Evolutionary conservation across 2,113 vertebrate genomes (phyloP).

Genomic region (Holacanthus passer): DNA sequence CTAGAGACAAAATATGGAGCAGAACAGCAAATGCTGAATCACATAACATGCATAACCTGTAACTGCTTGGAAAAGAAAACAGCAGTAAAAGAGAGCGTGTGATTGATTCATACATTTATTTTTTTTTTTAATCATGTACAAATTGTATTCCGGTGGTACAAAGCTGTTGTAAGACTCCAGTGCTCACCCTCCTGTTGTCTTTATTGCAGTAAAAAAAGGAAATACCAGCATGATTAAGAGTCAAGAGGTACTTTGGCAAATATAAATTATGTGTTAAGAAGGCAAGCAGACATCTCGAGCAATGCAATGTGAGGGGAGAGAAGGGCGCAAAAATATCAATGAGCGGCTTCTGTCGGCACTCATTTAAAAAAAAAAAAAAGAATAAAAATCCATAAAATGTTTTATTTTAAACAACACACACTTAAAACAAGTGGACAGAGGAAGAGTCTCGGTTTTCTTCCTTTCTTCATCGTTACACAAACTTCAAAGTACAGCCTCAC

Average conservation of each 20-base stretch:
- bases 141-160: constrained; percentile 82
- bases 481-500: constrained; percentile 59
- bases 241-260: constrained; percentile 84
- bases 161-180: constrained; percentile 82
- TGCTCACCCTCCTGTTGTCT: constrained; percentile 77
- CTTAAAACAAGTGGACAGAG: constrained; percentile 89
- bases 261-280: constrained; percentile 82
- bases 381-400: constrained; percentile 98
- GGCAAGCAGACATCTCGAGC: constrained; percentile 77
- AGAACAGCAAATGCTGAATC: background rate
- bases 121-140: constrained; percentile 81
- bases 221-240: constrained; percentile 80
- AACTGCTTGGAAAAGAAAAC: background rate
- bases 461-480: constrained; percentile 56
- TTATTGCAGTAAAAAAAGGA: constrained; percentile 83
- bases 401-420: constrained; percentile 95
- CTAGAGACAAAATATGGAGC: constrained; percentile 5
- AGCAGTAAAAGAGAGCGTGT: constrained; percentile 5
- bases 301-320: constrained; percentile 63
- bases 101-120: constrained; percentile 83
- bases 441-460: constrained; percentile 71
- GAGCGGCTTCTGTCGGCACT: constrained; percentile 81
- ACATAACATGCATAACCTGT: background rate
- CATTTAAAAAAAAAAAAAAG: constrained; percentile 84
- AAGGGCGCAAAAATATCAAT: constrained; percentile 82